Evolutionary conservation across 2,113 vertebrate genomes (phyloP), one percentile per base, ranked within the genome.

Genomic region (Leuciscus idus): DNA sequence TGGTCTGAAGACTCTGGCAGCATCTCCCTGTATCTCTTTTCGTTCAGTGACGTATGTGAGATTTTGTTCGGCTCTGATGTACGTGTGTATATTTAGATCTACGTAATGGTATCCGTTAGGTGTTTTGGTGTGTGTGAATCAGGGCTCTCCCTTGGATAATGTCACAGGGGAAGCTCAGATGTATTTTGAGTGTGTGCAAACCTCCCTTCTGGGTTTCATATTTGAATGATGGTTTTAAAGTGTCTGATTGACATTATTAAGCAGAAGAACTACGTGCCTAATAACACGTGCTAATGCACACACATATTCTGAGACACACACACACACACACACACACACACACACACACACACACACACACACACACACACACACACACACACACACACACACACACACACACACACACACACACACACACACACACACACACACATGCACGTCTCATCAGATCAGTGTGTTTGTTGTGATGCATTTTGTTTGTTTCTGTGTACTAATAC

Each of bases 171-270:
- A 70, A 70, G 81, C 43, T 82, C 26, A 82, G 43, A 33, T 68
- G 26, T 68, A 50, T 64, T 57, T 75, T 28, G 62, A 28, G 62
- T 70, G 55, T 62, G 36, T 33, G 59, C 72, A 30, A 48, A 19
- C 28, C 75, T 8, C 15, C 48, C 15, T 26, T 1, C 28, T 39
- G 26, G 43, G 81, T 73, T 72, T 83, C 81, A 83, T 36, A 73
- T 73, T 83, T 83, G 17, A 83, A 52, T 33, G 64, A 33, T 73
- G 15, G 7, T 72, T 66, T 46, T 36, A 39, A 61, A 82, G 70
- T 83, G 62, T 33, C 46, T 70, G 81, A 88, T 19, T 43, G 52
- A 62, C 39, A 80, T 87, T 73, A 73, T 46, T 50, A 59, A 52
- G 52, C 86, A 55, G 62, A 59, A 43, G 43, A 66, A 62, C 3